Evolutionary conservation across 2,113 vertebrate species (phyloP), one percentile per base, ranked within the genome.

Genomic region (Paralichthys olivaceus): DNA sequence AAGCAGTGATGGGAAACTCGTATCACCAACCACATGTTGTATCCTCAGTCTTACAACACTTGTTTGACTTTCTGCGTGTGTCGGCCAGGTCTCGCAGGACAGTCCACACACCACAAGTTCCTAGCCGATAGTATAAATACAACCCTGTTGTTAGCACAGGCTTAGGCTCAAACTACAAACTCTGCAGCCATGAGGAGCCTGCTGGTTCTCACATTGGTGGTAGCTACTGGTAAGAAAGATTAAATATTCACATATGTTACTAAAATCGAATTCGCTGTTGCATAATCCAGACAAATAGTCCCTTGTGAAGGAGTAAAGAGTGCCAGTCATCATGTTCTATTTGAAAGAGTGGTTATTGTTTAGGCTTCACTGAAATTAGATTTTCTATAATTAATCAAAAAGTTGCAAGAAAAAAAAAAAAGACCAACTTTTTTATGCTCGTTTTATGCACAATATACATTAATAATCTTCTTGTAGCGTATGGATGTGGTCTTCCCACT

Each of bases 401-500:
- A 45, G 22, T 5, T 51, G 3, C 34, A 15, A 58, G 8, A 54
- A n/a, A 20, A 20, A n/a, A 20, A 20, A 20, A 37, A 45, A 45
- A 43, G 3, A 45, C 43, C 2, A 2, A 8, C 1, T 34, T 45
- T 45, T 45, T 4, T 45, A 17, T 45, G 45, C 45, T 19, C 6
- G 37, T 49, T 49, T 47, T 19, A 49, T 49, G 28, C 3, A n/a
- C 4, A 61, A 12, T 54, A 69, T 11, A 66, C 17, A 12, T 66
- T 11, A 15, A 0, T 43, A 66, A 6, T 49, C 40, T 20, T 37
- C 19, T 49, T 58, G 20, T 67, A 93, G 94, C 83, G 45, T 91
- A 77, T 20, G 90, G 93, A 22, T 94, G 93, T 58, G 93, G 94
- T 17, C 19, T 85, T 20, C 92, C 93, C 64, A 83, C 90, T 11